Base-by-base conservation (phyloP, 2,797 vertebrate species). In the Rhinichthys osculus region DNA sequence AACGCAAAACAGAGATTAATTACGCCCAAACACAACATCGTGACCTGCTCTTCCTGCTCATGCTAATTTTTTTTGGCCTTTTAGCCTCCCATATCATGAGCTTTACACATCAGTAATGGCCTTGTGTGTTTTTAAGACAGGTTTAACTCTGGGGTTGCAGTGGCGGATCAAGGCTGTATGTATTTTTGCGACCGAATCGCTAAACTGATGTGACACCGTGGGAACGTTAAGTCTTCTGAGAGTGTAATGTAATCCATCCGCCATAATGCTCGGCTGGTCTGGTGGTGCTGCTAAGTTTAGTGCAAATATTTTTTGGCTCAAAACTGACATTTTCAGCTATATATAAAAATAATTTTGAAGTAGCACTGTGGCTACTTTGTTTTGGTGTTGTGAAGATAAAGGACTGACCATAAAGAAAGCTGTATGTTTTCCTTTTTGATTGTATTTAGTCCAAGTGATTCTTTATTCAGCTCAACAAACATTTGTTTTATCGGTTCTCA, bases 401-500 rank as follows among this genome's bases (percentile, higher is more conserved):
- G 30, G 27, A 74, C 71, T n/a, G 19, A 38, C n/a, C 42, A 38
- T 69, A 33, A 16, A 52, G 42, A 74, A 83, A 66, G 71, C 71
- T 27, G n/a, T 66, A 30, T 67, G 74, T 78, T 70, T 84, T 84
- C 54, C 50, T 78, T 59, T 78, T 66, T 59, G 66, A 59, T 78
- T 66, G 66, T 30, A 72, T 71, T 79, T 47, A 2, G 76, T 23
- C 76, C 2, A 2, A 4, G 13, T 27, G 9, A 47, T 80, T 81
- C 42, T 73, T 73, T 72, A 62, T 85, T 80, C 30, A 66, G 69
- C 78, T 85, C 42, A 21, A 52, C 40, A 80, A 85, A 73, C 40
- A 64, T 62, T 79, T 50, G 44, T 88, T 70, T 92, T 93, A 94
- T 94, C 93, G 89, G 91, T 88, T 85, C 84, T 83, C 78, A 88